Base-by-base conservation (phyloP, 2,797 vertebrate species). In the Chromobotia macracanthus region DNA sequence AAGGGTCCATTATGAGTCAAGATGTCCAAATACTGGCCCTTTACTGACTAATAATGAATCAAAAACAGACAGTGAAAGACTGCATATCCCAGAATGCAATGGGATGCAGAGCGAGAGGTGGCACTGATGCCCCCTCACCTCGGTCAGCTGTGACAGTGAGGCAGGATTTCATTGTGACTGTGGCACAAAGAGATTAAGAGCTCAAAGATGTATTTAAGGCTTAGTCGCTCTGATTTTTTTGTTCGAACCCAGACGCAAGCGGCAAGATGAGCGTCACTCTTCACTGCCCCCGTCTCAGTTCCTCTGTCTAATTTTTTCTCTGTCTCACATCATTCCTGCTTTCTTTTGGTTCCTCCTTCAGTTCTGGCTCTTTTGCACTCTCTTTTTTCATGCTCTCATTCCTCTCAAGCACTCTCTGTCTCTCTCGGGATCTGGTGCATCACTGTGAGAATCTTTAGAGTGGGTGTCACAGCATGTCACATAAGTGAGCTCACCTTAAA, bases 151-250 rank as follows among this genome's bases (percentile, higher is more conserved):
- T 82, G 87, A 90, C 92, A 92, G 91, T 92, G 88, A 92, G 88
- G 89, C 90, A 89, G 87, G 89, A 87, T 92, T 93, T 93, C 90
- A 90, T 80, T 90, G 75, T 83, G 89, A 91, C 87, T 84, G 84
- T 83, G 88, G 72, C 87, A 83, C 25, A 72, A 69, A 83, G 66
- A 90, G 91, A 94, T 94, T 93, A 92, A 88, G 77, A 87, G 92
- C 87, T 94, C 90, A 93, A 82, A 83, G 89, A 90, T 89, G 90
- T 91, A 92, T 93, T 90, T 92, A 91, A 91, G 86, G 92, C 90
- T 92, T 92, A 93, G 87, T 89, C 74, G 16, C 87, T 89, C 72
- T 81, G 84, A 89, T 91, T 91, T 89, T 86, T 79, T 72, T 28
- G 12, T 83, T 80, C 84, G 87, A 88, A 89, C 88, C 90, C 46